Percentiles rank a stretch among this genome's conserved stretches.
Evolutionary conservation across 2,888 invertebrate genomes (phyloP).

Genomic region (Drosophila pseudotakahashii): DNA sequence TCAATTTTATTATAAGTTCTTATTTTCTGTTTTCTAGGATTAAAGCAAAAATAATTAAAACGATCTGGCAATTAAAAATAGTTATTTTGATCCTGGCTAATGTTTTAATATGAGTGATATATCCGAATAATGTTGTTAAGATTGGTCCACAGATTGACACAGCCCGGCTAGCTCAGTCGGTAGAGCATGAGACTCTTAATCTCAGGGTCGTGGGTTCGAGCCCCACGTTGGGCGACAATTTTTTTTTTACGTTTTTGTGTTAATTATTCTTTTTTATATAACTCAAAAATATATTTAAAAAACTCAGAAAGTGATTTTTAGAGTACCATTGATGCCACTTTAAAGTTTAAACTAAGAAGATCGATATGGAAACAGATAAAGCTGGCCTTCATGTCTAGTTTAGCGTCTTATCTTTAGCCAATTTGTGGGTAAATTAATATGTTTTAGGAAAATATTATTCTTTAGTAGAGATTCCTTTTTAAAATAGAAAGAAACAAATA

Average conservation of each 20-base stretch:
- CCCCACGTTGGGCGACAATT: conserved; percentile 71
- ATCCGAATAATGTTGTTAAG: too few relatives aligned
- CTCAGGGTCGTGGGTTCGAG: conserved; percentile 79
- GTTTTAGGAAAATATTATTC: too few relatives aligned
- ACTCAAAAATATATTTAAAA: too few relatives aligned
- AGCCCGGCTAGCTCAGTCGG: conserved; percentile 77
- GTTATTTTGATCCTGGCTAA: background rate
- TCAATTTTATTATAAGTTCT: background rate
- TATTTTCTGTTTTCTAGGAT: background rate
- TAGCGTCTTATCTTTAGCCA: too few relatives aligned
- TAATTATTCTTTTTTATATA: too few relatives aligned
- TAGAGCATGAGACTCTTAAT: conserved; percentile 73
- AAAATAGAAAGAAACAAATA: background rate
- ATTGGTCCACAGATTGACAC: background rate
- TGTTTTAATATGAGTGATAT: background rate
- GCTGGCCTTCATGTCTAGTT: too few relatives aligned
- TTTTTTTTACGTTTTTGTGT: background rate
- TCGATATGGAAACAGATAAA: too few relatives aligned
- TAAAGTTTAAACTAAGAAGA: too few relatives aligned
- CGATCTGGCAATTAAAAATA: background rate
- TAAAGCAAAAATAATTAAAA: background rate
- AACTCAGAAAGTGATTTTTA: too few relatives aligned
- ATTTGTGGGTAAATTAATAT: too few relatives aligned
- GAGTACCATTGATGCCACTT: too few relatives aligned
- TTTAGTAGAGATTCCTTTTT: too few relatives aligned